A percentile compares a stretch with the other conserved stretches of the same genome.
phyloP scores from a whole-genome alignment of 2,888 invertebrate genomes.

The Ophraella communa region DNA sequence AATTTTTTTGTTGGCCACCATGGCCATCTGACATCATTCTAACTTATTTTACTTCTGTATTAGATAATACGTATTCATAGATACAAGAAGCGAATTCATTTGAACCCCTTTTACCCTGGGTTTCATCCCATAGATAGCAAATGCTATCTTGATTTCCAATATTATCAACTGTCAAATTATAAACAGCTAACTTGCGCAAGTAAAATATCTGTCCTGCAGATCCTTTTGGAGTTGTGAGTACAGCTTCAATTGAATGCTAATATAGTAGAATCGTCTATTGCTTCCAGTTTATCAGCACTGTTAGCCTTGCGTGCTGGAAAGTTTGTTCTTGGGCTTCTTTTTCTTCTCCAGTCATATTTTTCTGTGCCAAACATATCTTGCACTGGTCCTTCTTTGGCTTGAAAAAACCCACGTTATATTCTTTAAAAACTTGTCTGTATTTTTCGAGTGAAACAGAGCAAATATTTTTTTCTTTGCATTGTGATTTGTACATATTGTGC shows the following conservation, averaged over 20 bases:
- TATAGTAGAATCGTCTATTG: slow-evolving; percentile 31
- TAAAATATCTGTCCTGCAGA: slow-evolving; percentile 33
- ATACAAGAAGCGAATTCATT: too few relatives aligned
- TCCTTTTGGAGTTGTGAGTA: slow-evolving; percentile 45
- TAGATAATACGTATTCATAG: slow-evolving; percentile 31
- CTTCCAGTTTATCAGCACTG: slow-evolving; percentile 43
- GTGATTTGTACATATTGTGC: too few relatives aligned
- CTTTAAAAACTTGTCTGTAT: background rate
- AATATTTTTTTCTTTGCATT: slow-evolving; percentile 12
- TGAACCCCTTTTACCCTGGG: too few relatives aligned
- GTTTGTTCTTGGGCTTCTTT: slow-evolving; percentile 23
- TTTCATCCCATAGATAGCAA: too few relatives aligned
- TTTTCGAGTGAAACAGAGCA: slow-evolving; percentile 33
- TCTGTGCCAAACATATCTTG: slow-evolving; percentile 41
- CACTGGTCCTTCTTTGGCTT: slow-evolving; percentile 46
- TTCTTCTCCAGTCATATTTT: slow-evolving; percentile 32
- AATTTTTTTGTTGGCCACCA: background rate
- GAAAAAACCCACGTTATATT: slow-evolving; percentile 43
- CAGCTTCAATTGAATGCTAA: slow-evolving; percentile 41
- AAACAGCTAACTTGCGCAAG: too few relatives aligned
- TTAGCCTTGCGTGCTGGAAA: slow-evolving; percentile 31
- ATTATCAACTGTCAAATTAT: slow-evolving; percentile 32
- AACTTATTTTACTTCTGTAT: background rate
- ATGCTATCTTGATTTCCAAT: slow-evolving; percentile 39
- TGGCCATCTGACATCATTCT: background rate